phyloP scores from a whole-genome alignment of 2,888 invertebrate species.

The Pyrgus malvae region DNA sequence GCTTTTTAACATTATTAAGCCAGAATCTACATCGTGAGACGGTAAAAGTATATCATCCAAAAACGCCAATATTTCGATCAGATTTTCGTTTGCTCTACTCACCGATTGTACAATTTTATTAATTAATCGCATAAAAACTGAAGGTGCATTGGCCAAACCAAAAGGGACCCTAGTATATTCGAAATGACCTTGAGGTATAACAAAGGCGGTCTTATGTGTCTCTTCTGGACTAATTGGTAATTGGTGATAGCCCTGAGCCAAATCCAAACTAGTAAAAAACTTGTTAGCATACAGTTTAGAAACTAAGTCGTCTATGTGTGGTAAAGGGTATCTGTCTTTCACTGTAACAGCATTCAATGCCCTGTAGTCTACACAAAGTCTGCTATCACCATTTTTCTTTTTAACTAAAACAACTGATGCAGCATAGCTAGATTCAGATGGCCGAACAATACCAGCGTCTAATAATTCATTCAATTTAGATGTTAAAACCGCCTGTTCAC shows the following conservation, averaged over 20 bases:
- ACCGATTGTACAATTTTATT: background rate
- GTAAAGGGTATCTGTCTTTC: slow-evolving; percentile 38
- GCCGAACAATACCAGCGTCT: slow-evolving; percentile 13
- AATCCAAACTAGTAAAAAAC: slow-evolving; percentile 36
- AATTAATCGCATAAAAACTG: slow-evolving; percentile 1
- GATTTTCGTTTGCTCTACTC: too few relatives aligned
- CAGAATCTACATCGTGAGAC: background rate
- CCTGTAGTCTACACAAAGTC: slow-evolving; percentile 2
- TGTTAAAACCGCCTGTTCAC: slow-evolving; percentile 25
- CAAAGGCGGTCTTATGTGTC: slow-evolving; percentile 27
- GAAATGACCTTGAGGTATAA: background rate
- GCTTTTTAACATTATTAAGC: slow-evolving; percentile 13
- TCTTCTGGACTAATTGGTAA: slow-evolving; percentile 24
- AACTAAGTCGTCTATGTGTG: slow-evolving; percentile 38
- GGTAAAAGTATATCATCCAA: background rate
- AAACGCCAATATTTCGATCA: background rate
- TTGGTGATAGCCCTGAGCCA: slow-evolving; percentile 38
- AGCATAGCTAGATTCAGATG: slow-evolving; percentile 5
- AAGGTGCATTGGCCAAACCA: background rate
- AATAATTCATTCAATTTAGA: slow-evolving; percentile 34
- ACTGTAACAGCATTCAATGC: slow-evolving; percentile 28
- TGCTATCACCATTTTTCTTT: slow-evolving; percentile 10
- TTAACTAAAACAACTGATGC: slow-evolving; percentile 1
- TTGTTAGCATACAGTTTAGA: slow-evolving; percentile 34
- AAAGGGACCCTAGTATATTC: slow-evolving; percentile 2